Evolutionary conservation across 2,113 vertebrate species (phyloP).

Genomic region (Nettapus auritus): DNA sequence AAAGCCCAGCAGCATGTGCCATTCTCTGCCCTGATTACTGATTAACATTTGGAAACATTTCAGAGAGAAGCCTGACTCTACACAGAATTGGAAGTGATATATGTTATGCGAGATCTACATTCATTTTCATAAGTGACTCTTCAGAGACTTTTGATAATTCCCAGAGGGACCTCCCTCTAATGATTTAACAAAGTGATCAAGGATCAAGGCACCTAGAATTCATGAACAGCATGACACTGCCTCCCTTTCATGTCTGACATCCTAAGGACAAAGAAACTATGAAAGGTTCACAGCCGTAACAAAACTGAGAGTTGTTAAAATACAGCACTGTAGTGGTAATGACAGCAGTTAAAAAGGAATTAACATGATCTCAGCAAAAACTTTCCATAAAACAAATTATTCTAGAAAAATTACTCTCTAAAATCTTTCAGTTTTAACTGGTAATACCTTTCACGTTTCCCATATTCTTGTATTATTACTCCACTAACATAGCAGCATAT

Average conservation of each 20-base stretch:
- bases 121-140: constrained; percentile 59
- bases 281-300: constrained; percentile 43
- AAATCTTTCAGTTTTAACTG: not conserved
- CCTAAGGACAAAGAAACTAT: constrained; percentile 60
- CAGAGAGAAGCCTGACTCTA: constrained; percentile 12
- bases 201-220: constrained; percentile 69
- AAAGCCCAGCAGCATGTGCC: constrained; percentile 69
- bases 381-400: constrained; percentile 28
- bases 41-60: constrained; percentile 48
- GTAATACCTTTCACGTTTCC: not conserved
- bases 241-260: constrained; percentile 67
- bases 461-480: not conserved
- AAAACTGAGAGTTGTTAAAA: constrained; percentile 53
- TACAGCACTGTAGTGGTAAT: not conserved
- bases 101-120: constrained; percentile 39
- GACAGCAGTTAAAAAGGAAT: constrained; percentile 11
- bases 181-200: constrained; percentile 65
- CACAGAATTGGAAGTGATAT: constrained; percentile 47
- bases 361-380: not conserved
- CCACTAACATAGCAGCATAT: not conserved
- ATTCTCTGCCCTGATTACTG: constrained; percentile 58
- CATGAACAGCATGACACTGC: constrained; percentile 46
- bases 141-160: constrained; percentile 63
- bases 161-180: constrained; percentile 58
- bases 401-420: not conserved